A percentile compares a stretch with the other conserved stretches of the same genome.
phyloP scores from a whole-genome alignment of 2,888 invertebrate genomes.

The Tenodera sinensis region DNA sequence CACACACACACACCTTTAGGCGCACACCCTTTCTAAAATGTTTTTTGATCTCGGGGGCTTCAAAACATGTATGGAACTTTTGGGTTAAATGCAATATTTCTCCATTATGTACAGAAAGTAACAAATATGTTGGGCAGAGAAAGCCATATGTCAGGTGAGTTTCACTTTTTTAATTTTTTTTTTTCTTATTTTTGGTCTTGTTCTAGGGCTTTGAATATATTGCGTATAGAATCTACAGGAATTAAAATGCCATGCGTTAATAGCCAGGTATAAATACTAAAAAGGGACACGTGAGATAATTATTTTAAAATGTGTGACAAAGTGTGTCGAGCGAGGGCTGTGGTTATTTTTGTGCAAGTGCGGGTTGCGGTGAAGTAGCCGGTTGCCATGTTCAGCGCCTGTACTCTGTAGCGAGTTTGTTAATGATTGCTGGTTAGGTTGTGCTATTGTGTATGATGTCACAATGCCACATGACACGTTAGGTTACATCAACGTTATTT shows the following conservation, averaged over 20 bases:
- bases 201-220: not conserved
- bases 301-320: not conserved
- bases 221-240: not conserved
- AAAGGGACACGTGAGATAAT: not conserved
- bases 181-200: not conserved
- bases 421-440: constrained; percentile 21
- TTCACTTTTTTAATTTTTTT: too few relatives aligned
- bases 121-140: too few relatives aligned
- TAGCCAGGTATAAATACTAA: not conserved
- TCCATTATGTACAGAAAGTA: too few relatives aligned
- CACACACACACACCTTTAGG: too few relatives aligned
- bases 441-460: constrained; percentile 21
- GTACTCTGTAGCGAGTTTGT: constrained; percentile 12
- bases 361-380: not conserved
- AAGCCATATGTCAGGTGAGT: too few relatives aligned
- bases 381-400: constrained; percentile 15
- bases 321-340: not conserved
- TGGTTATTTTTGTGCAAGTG: not conserved
- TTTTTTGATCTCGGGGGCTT: too few relatives aligned
- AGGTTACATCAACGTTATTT: constrained; percentile 19
- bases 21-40: too few relatives aligned
- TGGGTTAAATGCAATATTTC: too few relatives aligned
- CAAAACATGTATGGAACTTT: too few relatives aligned
- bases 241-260: not conserved
- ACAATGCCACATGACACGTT: constrained; percentile 24